Conservation (phyloP, 2,888 invertebrate species). For the Nymphalis urticae region DNA sequence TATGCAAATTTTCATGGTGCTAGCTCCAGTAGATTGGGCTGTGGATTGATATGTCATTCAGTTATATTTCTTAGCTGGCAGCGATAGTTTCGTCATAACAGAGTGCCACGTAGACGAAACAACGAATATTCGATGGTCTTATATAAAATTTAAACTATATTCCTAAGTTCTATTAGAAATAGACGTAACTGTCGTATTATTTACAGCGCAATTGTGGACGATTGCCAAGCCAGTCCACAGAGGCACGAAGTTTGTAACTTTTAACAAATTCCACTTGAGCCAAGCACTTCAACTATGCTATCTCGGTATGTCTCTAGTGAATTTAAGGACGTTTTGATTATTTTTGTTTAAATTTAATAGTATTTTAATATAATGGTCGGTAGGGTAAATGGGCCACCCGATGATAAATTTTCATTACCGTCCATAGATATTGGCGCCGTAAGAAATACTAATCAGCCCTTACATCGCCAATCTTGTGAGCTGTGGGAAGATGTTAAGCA, state of each 20-base stretch:
- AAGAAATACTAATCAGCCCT: too few relatives aligned
- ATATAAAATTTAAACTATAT: conserved; percentile 13
- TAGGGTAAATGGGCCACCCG: not conserved
- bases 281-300: conserved; percentile 21
- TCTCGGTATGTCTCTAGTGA: conserved; percentile 14
- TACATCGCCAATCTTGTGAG: too few relatives aligned
- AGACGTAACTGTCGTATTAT: conserved; percentile 24
- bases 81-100: too few relatives aligned
- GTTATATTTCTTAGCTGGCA: too few relatives aligned
- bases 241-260: conserved; percentile 26
- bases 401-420: not conserved
- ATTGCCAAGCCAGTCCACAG: conserved; percentile 30
- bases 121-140: not conserved
- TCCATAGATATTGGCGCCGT: too few relatives aligned
- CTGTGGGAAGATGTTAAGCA: too few relatives aligned
- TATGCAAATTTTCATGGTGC: too few relatives aligned
- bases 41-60: too few relatives aligned
- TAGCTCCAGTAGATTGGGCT: too few relatives aligned
- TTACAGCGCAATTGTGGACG: conserved; percentile 29
- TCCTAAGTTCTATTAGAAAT: conserved; percentile 19
- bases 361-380: too few relatives aligned
- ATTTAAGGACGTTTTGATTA: conserved; percentile 7
- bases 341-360: not conserved
- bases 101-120: too few relatives aligned
- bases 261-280: conserved; percentile 27